A percentile compares a stretch with the other conserved stretches of the same genome.
Conservation (phyloP, 2,888 invertebrate genomes). For the Antheraea yamamai region DNA sequence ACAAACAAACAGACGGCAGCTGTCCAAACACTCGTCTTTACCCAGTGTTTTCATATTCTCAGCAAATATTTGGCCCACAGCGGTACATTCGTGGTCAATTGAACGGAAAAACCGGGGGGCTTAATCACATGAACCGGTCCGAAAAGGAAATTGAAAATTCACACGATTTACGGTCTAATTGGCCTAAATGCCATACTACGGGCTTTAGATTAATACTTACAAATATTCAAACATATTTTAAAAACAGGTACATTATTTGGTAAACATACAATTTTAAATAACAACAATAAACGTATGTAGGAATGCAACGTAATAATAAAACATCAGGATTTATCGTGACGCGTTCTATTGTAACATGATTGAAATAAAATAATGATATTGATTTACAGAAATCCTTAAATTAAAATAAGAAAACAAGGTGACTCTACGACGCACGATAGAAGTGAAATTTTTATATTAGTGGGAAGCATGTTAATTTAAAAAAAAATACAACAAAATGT, state of each 20-base stretch:
- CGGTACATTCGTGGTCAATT: slow-evolving; percentile 60
- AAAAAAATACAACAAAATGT: too few relatives aligned
- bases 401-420: too few relatives aligned
- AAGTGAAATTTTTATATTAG: too few relatives aligned
- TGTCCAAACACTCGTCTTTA: slow-evolving; percentile 55
- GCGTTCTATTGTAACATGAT: not conserved
- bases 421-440: too few relatives aligned
- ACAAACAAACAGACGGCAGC: slow-evolving; percentile 51
- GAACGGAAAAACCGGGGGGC: slow-evolving; percentile 48
- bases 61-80: slow-evolving; percentile 54
- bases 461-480: too few relatives aligned
- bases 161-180: slow-evolving; percentile 34
- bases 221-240: not conserved
- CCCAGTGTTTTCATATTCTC: slow-evolving; percentile 50
- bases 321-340: not conserved
- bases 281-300: not conserved
- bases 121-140: slow-evolving; percentile 26
- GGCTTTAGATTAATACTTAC: not conserved
- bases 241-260: not conserved
- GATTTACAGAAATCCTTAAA: too few relatives aligned
- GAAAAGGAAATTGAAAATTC: slow-evolving; percentile 39
- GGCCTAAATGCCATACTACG: not conserved
- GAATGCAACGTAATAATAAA: not conserved
- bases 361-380: not conserved
- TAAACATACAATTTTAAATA: not conserved